Evolutionary conservation across 2,888 invertebrate species (phyloP).

Genomic region (Hanleya hanleyi): DNA sequence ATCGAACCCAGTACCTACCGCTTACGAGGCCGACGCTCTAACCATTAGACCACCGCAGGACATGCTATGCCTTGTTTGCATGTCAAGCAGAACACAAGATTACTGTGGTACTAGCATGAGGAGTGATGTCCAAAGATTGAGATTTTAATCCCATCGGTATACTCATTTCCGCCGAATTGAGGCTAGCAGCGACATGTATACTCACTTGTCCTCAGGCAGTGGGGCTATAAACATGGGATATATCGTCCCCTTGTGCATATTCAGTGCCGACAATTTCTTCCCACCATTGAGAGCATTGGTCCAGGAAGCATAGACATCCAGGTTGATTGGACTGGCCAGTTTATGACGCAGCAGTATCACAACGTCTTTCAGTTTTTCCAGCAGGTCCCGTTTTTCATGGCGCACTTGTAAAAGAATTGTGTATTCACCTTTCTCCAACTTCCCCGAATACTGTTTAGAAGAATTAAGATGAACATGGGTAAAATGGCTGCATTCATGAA

Average conservation of each 20-base stretch:
- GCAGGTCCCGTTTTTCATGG: slow-evolving; percentile 88
- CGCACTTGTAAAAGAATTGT: slow-evolving; percentile 89
- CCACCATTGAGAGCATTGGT: slow-evolving; percentile 81
- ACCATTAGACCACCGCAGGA: too few species aligned
- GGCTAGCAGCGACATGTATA: slow-evolving; percentile 36
- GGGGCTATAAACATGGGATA: slow-evolving; percentile 87
- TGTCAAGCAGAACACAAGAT: too few species aligned
- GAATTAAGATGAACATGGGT: too few species aligned
- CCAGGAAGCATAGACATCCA: slow-evolving; percentile 85
- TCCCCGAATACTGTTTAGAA: slow-evolving; percentile 82
- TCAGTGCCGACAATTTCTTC: slow-evolving; percentile 82
- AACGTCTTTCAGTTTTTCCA: slow-evolving; percentile 90
- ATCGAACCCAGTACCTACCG: too few species aligned
- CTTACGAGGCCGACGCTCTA: too few species aligned
- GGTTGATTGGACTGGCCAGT: slow-evolving; percentile 80
- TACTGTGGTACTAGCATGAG: too few species aligned
- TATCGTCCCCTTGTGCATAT: slow-evolving; percentile 78
- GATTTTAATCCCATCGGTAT: too few species aligned
- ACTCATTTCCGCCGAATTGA: too few species aligned
- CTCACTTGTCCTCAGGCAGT: slow-evolving; percentile 88
- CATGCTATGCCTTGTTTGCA: too few species aligned
- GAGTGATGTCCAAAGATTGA: too few species aligned
- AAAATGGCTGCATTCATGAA: too few species aligned
- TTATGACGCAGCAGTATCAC: slow-evolving; percentile 83
- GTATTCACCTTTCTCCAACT: slow-evolving; percentile 97